Base-by-base conservation (phyloP, 2,797 vertebrate genomes). In the Peromyscus eremicus region DNA sequence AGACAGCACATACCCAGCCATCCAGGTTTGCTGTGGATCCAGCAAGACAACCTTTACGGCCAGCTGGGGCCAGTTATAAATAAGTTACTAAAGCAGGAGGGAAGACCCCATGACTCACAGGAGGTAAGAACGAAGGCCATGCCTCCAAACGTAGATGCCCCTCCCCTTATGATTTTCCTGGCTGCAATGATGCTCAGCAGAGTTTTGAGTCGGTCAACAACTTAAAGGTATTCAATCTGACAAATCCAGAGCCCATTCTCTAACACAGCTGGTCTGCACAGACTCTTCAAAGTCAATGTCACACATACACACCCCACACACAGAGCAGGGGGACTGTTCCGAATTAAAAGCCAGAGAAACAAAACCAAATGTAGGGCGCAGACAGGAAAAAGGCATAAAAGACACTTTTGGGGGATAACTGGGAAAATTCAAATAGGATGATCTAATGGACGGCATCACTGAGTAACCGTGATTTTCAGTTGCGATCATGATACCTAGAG, bases 271-370 rank as follows among this genome's bases (percentile, higher is more conserved):
- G 86, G 92, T 75, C 55, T 52, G 64, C 64, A 32, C 21, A 76
- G 75, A 43, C 27, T 66, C 94, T 82, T 60, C 94, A 57, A 94
- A 66, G 76, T 43, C 94, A 76, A 2, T 6, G 17, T 52, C 71
- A 55, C 29, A 83, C 32, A 52, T 21, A 49, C 62, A 55, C 32
- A 68, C 37, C 14, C 16, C 79, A 40, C 73, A 85, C 79, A 84
- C 76, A 55, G 46, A 66, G 23, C 82, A 43, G 43, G 46, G 27
- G 68, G n/a, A 19, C 71, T 60, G 13, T 46, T 84, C 37, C 40
- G 52, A 75, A 71, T 81, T n/a, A 71, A 83, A 88, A 60, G 52
- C 52, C 70, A 85, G 93, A 76, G 68, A 84, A 87, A 92, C 55
- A n/a, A 55, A 76, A 46, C 76, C 86, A 68, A 34, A 64, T 7